Conservation (phyloP, 2,888 invertebrate genomes). For the Leptura quadrifasciata region DNA sequence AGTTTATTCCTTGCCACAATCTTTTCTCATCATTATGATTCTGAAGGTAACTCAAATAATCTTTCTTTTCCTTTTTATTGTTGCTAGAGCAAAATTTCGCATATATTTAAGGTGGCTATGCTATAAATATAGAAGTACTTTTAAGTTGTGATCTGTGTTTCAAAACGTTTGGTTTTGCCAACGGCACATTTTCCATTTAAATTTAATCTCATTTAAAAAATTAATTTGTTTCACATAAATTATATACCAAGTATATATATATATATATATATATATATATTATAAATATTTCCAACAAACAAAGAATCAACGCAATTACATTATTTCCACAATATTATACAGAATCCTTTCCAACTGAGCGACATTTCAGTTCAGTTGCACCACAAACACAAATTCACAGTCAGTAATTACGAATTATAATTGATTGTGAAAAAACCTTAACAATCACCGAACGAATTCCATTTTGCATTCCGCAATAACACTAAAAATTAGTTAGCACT, state of each 20-base stretch:
- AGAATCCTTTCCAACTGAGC: not conserved
- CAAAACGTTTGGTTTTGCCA: too few species aligned
- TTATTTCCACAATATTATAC: constrained; percentile 4
- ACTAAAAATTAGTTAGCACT: constrained; percentile 26
- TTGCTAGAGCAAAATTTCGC: too few species aligned
- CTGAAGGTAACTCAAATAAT: too few species aligned
- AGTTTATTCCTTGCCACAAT: too few species aligned
- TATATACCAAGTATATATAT: not conserved
- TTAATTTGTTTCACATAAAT: not conserved
- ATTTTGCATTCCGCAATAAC: not conserved
- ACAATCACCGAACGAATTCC: constrained; percentile 9
- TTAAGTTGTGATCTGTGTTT: too few species aligned
- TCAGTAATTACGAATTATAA: constrained; percentile 3
- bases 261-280: too few species aligned
- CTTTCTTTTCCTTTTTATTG: too few species aligned
- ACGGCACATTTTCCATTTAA: too few species aligned
- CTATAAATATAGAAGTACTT: too few species aligned
- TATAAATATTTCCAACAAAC: not conserved
- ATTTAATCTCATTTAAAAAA: not conserved
- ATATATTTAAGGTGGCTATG: too few species aligned
- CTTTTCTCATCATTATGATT: too few species aligned
- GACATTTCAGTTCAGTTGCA: not conserved
- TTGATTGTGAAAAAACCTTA: constrained; percentile 12
- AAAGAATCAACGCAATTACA: constrained; percentile 1
- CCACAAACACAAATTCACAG: not conserved